Conservation (phyloP, 2,797 vertebrate species). For the Mormyrus proboscirostris region DNA sequence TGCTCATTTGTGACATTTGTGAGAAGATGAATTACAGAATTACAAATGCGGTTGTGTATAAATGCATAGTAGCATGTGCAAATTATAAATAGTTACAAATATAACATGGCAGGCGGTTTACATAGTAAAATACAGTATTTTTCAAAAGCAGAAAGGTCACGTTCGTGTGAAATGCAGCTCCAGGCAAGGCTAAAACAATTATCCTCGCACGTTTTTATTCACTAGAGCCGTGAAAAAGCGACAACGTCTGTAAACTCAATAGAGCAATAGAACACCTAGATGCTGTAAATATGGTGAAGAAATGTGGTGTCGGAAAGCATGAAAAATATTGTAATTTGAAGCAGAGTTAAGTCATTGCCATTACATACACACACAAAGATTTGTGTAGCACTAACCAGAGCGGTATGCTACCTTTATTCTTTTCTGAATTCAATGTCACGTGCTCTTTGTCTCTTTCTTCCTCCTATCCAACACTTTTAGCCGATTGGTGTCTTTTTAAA, state of each 20-base stretch:
- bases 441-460: not conserved
- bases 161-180: slow-evolving; percentile 43
- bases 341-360: not conserved
- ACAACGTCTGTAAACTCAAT: not conserved
- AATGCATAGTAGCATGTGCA: not conserved
- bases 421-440: not conserved
- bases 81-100: slow-evolving; percentile 35
- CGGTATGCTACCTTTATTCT: not conserved
- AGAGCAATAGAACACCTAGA: not conserved
- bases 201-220: not conserved
- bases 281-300: slow-evolving; percentile 1
- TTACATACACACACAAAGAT: not conserved
- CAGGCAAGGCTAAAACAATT: slow-evolving; percentile 33
- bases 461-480: not conserved
- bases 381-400: not conserved
- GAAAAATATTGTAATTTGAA: not conserved
- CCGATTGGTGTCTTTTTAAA: not conserved
- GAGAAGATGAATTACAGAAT: slow-evolving; percentile 14
- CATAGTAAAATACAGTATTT: slow-evolving; percentile 28
- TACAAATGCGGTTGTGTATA: not conserved
- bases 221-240: not conserved
- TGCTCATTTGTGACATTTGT: not conserved
- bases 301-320: not conserved
- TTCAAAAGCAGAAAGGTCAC: slow-evolving; percentile 41
- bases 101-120: slow-evolving; percentile 34